Conservation (phyloP, 1,140 invertebrate species). For the Drosophila lowei region DNA sequence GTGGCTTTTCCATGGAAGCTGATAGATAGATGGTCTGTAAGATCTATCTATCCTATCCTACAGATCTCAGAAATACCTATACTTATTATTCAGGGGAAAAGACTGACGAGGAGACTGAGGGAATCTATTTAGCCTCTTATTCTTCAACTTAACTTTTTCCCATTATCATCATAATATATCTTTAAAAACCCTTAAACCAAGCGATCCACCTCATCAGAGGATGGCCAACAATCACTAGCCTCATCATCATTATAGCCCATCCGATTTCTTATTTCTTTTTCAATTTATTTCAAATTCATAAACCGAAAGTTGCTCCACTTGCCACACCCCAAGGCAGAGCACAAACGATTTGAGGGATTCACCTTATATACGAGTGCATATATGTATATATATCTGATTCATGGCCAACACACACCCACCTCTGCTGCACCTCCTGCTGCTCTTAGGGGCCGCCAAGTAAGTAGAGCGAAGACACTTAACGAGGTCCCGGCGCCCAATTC, state of each 20-base stretch:
- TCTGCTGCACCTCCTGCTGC: not conserved
- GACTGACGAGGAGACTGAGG: too few relatives aligned
- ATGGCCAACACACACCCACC: slow-evolving; percentile 53
- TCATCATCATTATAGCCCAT: slow-evolving; percentile 45
- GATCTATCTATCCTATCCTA: too few relatives aligned
- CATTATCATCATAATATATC: not conserved
- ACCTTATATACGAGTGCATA: slow-evolving; percentile 29
- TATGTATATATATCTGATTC: slow-evolving; percentile 23
- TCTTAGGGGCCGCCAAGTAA: slow-evolving; percentile 42
- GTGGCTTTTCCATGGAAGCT: too few relatives aligned
- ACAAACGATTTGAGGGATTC: slow-evolving; percentile 25
- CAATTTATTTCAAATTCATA: slow-evolving; percentile 52
- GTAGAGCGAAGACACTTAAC: slow-evolving; percentile 52
- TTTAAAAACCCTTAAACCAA: not conserved
- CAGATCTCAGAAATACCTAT: too few relatives aligned
- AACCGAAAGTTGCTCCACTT: slow-evolving; percentile 34
- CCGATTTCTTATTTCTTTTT: slow-evolving; percentile 23
- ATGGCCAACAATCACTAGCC: not conserved
- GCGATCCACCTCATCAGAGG: slow-evolving; percentile 2
- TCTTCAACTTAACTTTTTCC: too few relatives aligned
- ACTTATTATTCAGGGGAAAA: too few relatives aligned
- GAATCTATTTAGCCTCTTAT: too few relatives aligned
- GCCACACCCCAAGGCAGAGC: slow-evolving; percentile 42
- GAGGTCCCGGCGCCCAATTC: slow-evolving; percentile 59
- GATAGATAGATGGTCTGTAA: too few relatives aligned